Conservation (phyloP, 2,888 invertebrate genomes). For the Oscheius sp. region DNA sequence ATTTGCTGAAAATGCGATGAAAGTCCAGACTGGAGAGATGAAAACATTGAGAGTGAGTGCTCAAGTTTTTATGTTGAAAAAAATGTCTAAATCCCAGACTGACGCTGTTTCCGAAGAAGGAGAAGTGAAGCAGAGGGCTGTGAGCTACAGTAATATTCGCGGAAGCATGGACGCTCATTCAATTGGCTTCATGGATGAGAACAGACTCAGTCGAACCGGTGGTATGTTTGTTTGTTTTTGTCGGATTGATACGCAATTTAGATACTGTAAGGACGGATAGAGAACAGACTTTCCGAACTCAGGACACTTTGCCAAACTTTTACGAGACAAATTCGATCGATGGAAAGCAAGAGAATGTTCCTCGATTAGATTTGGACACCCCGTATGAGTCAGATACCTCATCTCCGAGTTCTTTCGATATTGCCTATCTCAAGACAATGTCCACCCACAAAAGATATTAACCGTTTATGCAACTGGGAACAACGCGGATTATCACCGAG, state of each 20-base stretch:
- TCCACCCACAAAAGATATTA: constrained; percentile 15
- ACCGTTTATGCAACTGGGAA: neutral
- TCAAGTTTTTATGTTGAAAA: neutral
- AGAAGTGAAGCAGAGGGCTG: neutral
- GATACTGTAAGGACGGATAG: neutral
- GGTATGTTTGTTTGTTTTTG: neutral
- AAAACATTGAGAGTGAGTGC: constrained; percentile 39
- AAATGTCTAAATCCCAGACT: too few species aligned
- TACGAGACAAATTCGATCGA: constrained; percentile 11
- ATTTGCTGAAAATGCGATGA: constrained; percentile 67
- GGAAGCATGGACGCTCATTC: constrained; percentile 9
- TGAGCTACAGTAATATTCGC: constrained; percentile 20
- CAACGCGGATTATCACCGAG: constrained; percentile 20
- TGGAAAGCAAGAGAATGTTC: constrained; percentile 27
- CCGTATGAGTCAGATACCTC: constrained; percentile 40
- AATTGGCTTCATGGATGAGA: constrained; percentile 22
- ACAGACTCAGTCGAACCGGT: neutral
- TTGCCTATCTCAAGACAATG: constrained; percentile 42
- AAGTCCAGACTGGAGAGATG: constrained; percentile 61
- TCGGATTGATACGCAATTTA: neutral
- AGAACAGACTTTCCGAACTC: constrained; percentile 16
- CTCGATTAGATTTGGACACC: constrained; percentile 40
- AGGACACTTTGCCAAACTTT: neutral
- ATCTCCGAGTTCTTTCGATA: constrained; percentile 45
- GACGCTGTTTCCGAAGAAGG: constrained; percentile 1